Conservation (phyloP, 1,140 invertebrate species). For the Anadara kagoshimensis region DNA sequence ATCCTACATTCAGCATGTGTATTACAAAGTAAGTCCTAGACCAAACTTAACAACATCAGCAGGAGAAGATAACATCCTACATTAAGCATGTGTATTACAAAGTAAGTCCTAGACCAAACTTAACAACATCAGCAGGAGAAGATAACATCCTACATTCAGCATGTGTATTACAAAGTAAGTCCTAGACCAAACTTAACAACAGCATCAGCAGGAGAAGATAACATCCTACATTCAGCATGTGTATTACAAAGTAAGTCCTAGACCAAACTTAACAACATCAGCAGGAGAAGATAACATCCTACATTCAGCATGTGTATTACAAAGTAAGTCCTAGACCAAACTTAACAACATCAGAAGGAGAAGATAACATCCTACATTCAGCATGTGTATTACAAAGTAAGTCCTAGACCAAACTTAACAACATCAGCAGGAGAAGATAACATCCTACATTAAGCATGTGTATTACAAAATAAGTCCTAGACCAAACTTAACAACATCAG, state of each 20-base stretch:
- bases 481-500: no score
- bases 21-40: neutral
- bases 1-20: neutral
- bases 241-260: neutral
- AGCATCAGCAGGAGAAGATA: neutral
- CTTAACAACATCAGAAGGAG: neutral
- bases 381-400: neutral
- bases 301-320: neutral
- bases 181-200: neutral
- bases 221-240: neutral
- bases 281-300: neutral
- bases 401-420: neutral
- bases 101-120: neutral
- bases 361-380: neutral
- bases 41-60: no score
- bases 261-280: no score
- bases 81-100: neutral
- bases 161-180: neutral
- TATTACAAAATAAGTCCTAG: neutral
- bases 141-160: neutral
- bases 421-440: neutral
- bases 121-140: neutral
- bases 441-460: neutral
- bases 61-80: neutral
- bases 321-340: neutral